Evolutionary conservation across 2,797 vertebrate genomes (phyloP), one percentile per base, ranked within the genome.

Genomic region (Vireo griseus): DNA sequence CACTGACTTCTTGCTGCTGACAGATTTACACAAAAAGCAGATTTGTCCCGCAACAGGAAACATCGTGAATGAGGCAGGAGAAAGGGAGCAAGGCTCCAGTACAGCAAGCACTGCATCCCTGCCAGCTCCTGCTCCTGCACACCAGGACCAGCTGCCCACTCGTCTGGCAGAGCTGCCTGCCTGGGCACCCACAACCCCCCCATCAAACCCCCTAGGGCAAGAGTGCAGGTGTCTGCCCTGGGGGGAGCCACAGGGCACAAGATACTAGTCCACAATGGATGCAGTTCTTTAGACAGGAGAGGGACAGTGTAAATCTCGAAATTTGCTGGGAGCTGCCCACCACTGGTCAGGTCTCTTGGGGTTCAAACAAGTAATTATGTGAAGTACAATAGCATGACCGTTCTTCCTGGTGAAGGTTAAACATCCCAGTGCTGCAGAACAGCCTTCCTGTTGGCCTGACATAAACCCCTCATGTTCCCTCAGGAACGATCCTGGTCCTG

Each of bases 391-490:
- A 62, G 87, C 76, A 89, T 22, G 11, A 47, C 33, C 73, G 3
- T 88, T 88, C 72, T 73, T 73, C 42, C 71, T 37, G 63, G 87
- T 63, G 71, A 42, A 94, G 88, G 93, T 95, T 94, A 94, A 95
- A 84, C 55, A 79, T 50, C 83, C 80, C 88, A 81, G 69, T 19
- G 83, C 75, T 86, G 79, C 78, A 71, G 29, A 82, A 37, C 1
- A 91, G 69, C 47, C 25, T 63, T 61, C 8, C 1, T n/a, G 21
- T 29, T 45, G 52, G 44, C 58, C 26, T 0, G 0, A n/a, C 88
- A 92, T 21, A 91, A 94, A 81, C 55, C 73, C 88, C 4, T 1
- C 2, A 1, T 20, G 22, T 24, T 95, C 91, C 90, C 68, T 16
- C 16, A 57, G 80, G 63, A 44, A 33, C 12, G 29, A 45, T 73